These are phyloP conservation scores for Cinara cedri DNA, from an alignment of 2,888 invertebrate species.

Conservation along the genomic window DNA sequence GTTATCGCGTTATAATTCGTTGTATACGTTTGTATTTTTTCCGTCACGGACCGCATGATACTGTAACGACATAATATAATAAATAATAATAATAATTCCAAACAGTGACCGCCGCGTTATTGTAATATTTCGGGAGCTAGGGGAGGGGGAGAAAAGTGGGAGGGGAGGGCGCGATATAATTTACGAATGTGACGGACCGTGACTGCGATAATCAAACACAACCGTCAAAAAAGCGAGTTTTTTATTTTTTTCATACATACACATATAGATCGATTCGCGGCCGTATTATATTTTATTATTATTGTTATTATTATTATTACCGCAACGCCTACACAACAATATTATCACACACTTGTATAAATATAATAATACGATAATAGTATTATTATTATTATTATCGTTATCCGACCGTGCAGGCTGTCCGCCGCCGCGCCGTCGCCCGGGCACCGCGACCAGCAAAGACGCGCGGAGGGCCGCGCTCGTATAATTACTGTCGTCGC, in stretches of 20 bases:
- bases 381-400: conserved; percentile 33
- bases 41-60: not conserved
- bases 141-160: too few relatives aligned
- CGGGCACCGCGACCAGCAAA: not conserved
- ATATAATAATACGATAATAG: conserved; percentile 4
- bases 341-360: not conserved
- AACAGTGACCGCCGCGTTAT: not conserved
- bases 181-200: conserved; percentile 31
- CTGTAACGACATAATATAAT: too few relatives aligned
- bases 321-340: not conserved
- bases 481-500: conserved; percentile 47
- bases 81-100: conserved; percentile 3
- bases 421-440: not conserved
- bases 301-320: too few relatives aligned
- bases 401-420: conserved; percentile 34
- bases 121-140: not conserved
- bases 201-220: not conserved
- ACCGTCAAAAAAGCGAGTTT: not conserved
- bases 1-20: not conserved
- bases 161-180: conserved; percentile 32
- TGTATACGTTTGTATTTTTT: not conserved
- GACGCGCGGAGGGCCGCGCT: conserved; percentile 34
- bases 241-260: not conserved
- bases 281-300: too few relatives aligned
- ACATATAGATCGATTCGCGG: too few relatives aligned